phyloP scores from a whole-genome alignment of 2,888 invertebrate species.

The Volucella inanis region DNA sequence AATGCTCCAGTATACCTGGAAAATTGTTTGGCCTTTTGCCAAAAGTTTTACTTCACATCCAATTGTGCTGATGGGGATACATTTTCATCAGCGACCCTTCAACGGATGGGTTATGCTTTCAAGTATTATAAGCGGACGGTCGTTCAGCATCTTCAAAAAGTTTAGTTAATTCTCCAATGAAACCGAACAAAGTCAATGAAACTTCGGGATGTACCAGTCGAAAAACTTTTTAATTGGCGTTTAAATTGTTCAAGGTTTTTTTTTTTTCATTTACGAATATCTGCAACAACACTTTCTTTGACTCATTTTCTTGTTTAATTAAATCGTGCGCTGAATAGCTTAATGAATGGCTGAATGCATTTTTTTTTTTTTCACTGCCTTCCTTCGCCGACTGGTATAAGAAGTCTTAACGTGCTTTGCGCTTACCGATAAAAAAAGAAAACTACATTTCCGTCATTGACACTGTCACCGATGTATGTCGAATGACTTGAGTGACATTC shows the following conservation, averaged over 20 bases:
- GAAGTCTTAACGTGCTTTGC: conserved; percentile 1
- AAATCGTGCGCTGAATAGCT: conserved; percentile 33
- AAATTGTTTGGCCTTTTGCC: conserved; percentile 25
- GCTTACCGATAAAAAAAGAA: conserved; percentile 21
- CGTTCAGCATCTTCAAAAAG: not conserved
- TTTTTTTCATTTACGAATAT: not conserved
- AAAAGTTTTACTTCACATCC: conserved; percentile 13
- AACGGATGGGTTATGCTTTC: not conserved
- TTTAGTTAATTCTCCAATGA: conserved; percentile 7
- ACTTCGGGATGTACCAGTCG: conserved; percentile 19
- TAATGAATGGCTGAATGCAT: conserved; percentile 10
- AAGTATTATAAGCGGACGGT: not conserved
- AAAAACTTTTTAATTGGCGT: conserved; percentile 42
- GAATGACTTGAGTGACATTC: conserved; percentile 25
- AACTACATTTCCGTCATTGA: not conserved
- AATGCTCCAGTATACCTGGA: conserved; percentile 1
- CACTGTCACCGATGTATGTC: not conserved
- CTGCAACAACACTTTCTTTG: not conserved
- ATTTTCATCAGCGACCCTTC: not conserved
- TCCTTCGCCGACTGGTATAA: not conserved
- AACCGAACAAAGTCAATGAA: conserved; percentile 36
- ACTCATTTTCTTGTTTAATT: conserved; percentile 13
- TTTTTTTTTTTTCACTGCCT: not conserved
- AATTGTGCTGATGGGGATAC: conserved; percentile 3
- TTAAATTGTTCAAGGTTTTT: conserved; percentile 13